Base-by-base conservation (phyloP, 2,888 invertebrate genomes). In the Aspidiotus destructor region DNA sequence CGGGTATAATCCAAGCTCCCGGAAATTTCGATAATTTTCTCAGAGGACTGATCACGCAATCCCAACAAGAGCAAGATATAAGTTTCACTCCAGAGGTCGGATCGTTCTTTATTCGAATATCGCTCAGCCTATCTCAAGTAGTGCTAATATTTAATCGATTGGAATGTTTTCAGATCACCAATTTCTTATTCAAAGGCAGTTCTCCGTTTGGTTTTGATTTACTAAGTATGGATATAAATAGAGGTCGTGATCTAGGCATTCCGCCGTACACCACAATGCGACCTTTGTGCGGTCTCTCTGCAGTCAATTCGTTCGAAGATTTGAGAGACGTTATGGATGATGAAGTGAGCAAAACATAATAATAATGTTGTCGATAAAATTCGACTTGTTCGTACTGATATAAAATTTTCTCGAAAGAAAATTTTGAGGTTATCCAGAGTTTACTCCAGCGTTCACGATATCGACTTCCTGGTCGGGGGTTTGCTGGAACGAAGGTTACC, bases 401-500 rank as follows among this genome's bases (percentile, higher is more conserved):
- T 28, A 28, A 28, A 28, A 28, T 28, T 28, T 28, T 1, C 28
- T 28, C 28, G 28, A 28, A 28, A 87, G 86, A 84, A 85, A 73
- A 83, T 90, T 53, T 78, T 81, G 67, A 82, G 83, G 69, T 78
- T 91, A 10, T 77, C 82, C 70, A 74, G 78, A 0, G 74, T 88
- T 0, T 91, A 89, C 77, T 84, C 83, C 70, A 81, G 81, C 53
- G 85, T 85, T 0, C 85, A 88, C 68, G 96, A 96, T 77, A 89
- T 96, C 60, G 95, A 96, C 80, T 81, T 95, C 69, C 95, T 94
- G 91, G 91, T 92, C 16, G 95, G 93, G 61, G 95, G 94, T 62
- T 91, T 95, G 15, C 92, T 93, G 0, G 96, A 96, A 76, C 82
- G 87, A 71, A 89, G 93, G 6, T 81, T 94, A 67, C 90, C 91